A percentile compares a stretch with the other conserved stretches of the same genome.
Evolutionary conservation across 2,113 vertebrate species (phyloP).

Genomic region (Nothocercus nigrocapillus): DNA sequence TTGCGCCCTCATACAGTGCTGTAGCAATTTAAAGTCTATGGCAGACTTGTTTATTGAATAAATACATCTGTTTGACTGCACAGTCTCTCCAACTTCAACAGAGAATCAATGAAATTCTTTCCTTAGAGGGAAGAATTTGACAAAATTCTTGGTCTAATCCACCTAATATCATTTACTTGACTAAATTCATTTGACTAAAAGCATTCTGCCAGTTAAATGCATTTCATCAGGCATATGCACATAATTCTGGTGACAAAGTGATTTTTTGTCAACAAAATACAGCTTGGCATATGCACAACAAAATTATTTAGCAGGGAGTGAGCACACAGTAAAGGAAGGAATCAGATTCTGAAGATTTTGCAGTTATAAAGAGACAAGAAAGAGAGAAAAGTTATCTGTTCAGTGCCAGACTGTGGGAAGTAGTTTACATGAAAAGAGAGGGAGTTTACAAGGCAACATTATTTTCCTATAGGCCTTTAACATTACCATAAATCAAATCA

Average conservation of each 20-base stretch:
- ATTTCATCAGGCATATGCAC: background rate
- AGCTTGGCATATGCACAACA: background rate
- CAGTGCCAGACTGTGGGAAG: constrained; percentile 30
- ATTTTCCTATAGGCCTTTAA: constrained; percentile 12
- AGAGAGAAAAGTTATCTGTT: constrained; percentile 19
- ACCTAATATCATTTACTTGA: constrained; percentile 26
- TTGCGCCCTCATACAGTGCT: background rate
- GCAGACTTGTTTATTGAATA: constrained; percentile 12
- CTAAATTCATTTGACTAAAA: constrained; percentile 59
- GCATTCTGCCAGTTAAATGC: constrained; percentile 51
- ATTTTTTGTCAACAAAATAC: constrained; percentile 58
- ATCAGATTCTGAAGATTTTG: constrained; percentile 6
- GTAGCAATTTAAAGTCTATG: background rate
- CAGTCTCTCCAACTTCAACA: constrained; percentile 3
- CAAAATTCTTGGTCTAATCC: constrained; percentile 49
- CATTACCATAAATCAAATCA: background rate
- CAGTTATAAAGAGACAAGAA: background rate
- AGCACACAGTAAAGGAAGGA: background rate
- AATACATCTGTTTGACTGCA: constrained; percentile 20
- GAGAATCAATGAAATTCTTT: constrained; percentile 57
- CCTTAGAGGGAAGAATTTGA: constrained; percentile 31
- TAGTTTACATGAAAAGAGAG: constrained; percentile 25
- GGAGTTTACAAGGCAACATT: background rate
- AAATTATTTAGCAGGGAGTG: background rate
- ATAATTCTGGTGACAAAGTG: constrained; percentile 37